These are phyloP conservation scores for Pygoscelis adeliae DNA, from an alignment of 2,113 vertebrate genomes.

Conservation along the genomic window DNA sequence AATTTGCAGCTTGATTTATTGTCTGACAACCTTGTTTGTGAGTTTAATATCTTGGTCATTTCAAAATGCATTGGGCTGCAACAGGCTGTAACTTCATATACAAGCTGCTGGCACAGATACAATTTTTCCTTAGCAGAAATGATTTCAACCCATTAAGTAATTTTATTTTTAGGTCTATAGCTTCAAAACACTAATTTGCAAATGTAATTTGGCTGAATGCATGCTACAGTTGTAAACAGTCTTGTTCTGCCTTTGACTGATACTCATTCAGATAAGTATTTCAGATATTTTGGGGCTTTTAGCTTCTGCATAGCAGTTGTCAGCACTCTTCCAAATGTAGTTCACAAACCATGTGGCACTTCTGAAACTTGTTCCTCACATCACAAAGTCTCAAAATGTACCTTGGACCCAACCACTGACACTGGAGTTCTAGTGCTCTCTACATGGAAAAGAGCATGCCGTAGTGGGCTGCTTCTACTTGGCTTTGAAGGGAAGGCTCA, in stretches of 20 bases:
- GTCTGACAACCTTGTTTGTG: conserved; percentile 53
- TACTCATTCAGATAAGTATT: neutral
- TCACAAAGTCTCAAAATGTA: neutral
- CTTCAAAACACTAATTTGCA: conserved; percentile 52
- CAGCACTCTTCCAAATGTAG: neutral
- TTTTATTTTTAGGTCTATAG: conserved; percentile 36
- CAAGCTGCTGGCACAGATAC: neutral
- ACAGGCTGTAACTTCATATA: conserved; percentile 16
- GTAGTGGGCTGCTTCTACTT: neutral
- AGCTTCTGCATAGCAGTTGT: neutral
- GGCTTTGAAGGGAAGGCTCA: neutral
- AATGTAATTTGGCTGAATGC: conserved; percentile 12
- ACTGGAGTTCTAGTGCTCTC: fast-evolving
- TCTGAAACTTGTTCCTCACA: neutral
- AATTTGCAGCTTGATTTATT: conserved; percentile 52
- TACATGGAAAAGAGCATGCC: neutral
- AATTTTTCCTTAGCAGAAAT: neutral
- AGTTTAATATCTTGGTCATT: conserved; percentile 39
- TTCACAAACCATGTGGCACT: neutral
- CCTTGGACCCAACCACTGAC: neutral
- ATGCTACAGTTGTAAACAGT: neutral
- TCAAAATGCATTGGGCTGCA: conserved; percentile 27
- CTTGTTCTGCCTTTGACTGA: conserved; percentile 20
- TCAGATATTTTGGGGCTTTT: neutral
- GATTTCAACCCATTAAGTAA: neutral